Evolutionary conservation across 92 coral and sea anemone species (phyloP).

Genomic region (Nematostella vectensis): DNA sequence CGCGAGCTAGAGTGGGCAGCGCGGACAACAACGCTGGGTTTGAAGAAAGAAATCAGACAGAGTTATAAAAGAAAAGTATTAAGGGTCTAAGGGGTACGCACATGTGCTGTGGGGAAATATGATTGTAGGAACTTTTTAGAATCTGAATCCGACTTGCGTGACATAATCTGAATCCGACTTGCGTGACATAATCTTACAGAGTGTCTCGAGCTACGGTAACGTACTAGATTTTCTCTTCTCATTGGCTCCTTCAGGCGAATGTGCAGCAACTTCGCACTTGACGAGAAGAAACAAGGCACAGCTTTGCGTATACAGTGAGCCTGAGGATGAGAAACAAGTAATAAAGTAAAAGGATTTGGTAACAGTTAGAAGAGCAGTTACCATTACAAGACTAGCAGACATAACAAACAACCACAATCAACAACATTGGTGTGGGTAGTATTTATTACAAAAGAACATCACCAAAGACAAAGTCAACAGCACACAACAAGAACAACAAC

Average conservation of each 20-base stretch:
- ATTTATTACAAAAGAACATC: too few species aligned
- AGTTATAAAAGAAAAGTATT: not conserved
- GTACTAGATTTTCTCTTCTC: not conserved
- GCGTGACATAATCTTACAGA: not conserved
- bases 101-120: not conserved
- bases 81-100: not conserved
- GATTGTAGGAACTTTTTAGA: not conserved
- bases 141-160: not conserved
- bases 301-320: constrained; percentile 66
- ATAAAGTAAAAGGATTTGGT: not conserved
- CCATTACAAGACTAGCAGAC: too few species aligned
- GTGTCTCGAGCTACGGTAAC: not conserved
- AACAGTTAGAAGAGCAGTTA: too few species aligned
- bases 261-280: constrained; percentile 65
- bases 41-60: not conserved
- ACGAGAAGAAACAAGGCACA: constrained; percentile 79
- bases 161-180: not conserved
- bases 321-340: constrained; percentile 18
- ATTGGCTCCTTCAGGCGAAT: not conserved
- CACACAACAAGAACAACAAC: too few species aligned
- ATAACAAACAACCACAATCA: too few species aligned
- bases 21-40: constrained; percentile 59
- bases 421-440: too few species aligned
- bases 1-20: constrained; percentile 59
- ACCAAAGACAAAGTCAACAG: too few species aligned